Base-by-base conservation (phyloP, 35 echinoderm and acorn worm genomes). In the Apostichopus japonicus region DNA sequence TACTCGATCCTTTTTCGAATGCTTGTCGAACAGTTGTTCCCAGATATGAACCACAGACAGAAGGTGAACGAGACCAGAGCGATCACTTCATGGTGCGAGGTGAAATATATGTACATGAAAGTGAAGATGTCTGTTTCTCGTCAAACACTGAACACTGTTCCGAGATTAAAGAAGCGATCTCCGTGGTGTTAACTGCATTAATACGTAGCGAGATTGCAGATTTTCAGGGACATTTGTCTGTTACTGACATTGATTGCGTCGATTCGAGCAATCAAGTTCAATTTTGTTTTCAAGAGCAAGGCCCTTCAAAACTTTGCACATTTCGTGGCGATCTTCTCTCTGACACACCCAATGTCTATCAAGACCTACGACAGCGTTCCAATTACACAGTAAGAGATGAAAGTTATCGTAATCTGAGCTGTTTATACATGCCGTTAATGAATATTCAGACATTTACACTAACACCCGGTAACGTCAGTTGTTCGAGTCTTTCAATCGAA, bases 1-100 rank as follows among this genome's bases (percentile, higher is more conserved):
- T 91, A 8, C 79, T 55, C 55, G 90, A 91, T 16, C 72, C 90
- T 0, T 91, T 56, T 53, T 78, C 90, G 11, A 56, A 53, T 9
- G 15, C 10, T 91, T 91, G 90, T 79, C 90, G 90, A 44, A 6
- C 44, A 56, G 17, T 91, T 4, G 51, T 76, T 4, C 4, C 76
- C 6, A 53, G 8, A 8, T 21, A 16, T 6, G 51, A 55, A 56
- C 71, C 71, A 23, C 71, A 75, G 71, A 23, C n/a, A 19, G 11
- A 19, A 19, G 6, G 6, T 6, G 16, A 19, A 21, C 11, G 63
- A 67, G 9, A 67, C 19, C 11, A 67, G 11, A 75, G 22, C n/a
- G 17, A 75, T 23, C 17, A n/a, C 4, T 75, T 75, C 71, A 23
- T 19, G 6, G 11, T 75, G 16, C 1, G 17, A 7, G 71, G 71